A percentile compares a stretch with the other conserved stretches of the same genome.
Conservation (phyloP, 2,797 vertebrate species). For the Propithecus deckenii region DNA sequence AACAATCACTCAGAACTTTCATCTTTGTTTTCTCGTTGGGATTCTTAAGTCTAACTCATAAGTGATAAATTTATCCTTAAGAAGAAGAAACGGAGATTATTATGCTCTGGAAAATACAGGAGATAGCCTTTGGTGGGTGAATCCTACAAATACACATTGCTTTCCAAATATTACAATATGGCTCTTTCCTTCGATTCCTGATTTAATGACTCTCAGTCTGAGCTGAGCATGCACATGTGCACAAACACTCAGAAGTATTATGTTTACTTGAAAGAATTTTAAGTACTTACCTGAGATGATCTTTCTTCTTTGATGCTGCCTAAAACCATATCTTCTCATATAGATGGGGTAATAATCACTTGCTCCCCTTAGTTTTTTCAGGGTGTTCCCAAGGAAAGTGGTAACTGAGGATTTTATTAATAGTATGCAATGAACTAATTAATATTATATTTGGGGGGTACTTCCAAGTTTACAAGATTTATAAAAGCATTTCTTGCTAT, state of each 20-base stretch:
- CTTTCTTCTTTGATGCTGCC: not conserved
- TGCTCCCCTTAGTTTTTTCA: not conserved
- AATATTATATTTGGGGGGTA: not conserved
- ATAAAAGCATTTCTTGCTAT: not conserved
- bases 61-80: not conserved
- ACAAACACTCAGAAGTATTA: not conserved
- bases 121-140: not conserved
- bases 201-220: conserved; percentile 12
- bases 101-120: not conserved
- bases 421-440: not conserved
- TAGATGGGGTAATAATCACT: not conserved
- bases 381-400: not conserved
- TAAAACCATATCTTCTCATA: not conserved
- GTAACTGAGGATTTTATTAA: not conserved
- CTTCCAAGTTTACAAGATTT: not conserved
- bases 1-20: not conserved
- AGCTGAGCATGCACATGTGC: too few species aligned
- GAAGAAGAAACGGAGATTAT: not conserved
- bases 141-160: not conserved
- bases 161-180: not conserved
- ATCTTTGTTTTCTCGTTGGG: conserved; percentile 15
- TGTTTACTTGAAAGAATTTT: not conserved
- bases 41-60: not conserved
- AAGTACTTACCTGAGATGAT: not conserved
- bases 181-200: not conserved